phyloP scores from a whole-genome alignment of 1,140 invertebrate species.

The Scaptomyza pallida region DNA sequence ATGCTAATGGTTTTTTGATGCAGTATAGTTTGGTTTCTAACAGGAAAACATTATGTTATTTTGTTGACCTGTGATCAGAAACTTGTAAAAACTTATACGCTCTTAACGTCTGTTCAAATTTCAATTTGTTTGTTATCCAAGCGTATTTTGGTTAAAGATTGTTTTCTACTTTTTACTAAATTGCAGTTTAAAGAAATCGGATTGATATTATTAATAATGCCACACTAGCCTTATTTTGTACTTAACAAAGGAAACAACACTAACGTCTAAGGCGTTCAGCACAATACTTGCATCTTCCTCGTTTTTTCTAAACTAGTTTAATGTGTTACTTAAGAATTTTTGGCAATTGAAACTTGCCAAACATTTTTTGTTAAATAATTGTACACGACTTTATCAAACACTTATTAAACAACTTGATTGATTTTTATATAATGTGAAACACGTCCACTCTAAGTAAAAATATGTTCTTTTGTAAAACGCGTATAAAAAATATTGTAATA shows the following conservation, averaged over 20 bases:
- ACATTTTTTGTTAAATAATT: constrained; percentile 68
- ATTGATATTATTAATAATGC: constrained; percentile 20
- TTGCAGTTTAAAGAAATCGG: constrained; percentile 5
- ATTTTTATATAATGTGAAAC: constrained; percentile 43
- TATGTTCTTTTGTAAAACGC: constrained; percentile 50
- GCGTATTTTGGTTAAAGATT: constrained; percentile 18
- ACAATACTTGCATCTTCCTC: constrained; percentile 65
- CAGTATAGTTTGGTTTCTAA: too few species aligned
- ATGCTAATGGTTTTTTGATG: too few species aligned
- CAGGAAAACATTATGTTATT: too few species aligned
- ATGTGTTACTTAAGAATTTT: constrained; percentile 46
- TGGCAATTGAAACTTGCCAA: constrained; percentile 25
- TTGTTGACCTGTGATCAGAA: not conserved
- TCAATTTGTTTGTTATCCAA: constrained; percentile 20
- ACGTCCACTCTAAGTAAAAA: constrained; percentile 63
- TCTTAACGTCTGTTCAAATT: constrained; percentile 26
- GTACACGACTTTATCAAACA: constrained; percentile 46
- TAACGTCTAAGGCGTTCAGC: constrained; percentile 66
- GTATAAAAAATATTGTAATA: constrained; percentile 58
- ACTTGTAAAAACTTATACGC: constrained; percentile 21
- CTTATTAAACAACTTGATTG: constrained; percentile 10
- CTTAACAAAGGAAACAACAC: constrained; percentile 62
- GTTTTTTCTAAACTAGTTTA: constrained; percentile 63
- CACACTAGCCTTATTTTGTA: constrained; percentile 74
- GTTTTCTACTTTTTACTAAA: constrained; percentile 13